Base-by-base conservation (phyloP, 2,113 vertebrate genomes). In the Tachysurus fulvidraco region DNA sequence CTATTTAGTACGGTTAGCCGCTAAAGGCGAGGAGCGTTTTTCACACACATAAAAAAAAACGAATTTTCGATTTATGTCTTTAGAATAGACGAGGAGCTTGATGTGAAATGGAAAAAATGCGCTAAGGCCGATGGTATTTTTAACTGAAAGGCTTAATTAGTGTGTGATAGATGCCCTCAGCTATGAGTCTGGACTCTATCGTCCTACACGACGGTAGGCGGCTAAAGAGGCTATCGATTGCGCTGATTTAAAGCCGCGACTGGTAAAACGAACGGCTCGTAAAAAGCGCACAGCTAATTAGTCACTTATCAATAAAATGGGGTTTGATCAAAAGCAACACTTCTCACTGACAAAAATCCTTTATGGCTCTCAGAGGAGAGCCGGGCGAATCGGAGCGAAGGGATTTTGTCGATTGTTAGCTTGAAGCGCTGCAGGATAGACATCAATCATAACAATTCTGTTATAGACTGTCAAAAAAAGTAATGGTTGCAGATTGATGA, bases 271-370 rank as follows among this genome's bases (percentile, higher is more conserved):
- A 89, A 89, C 86, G 84, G 85, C 87, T 90, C 90, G 85, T 81
- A 90, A 89, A 89, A 83, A 89, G 76, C 71, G 41, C 65, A 83
- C 50, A 83, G 85, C 85, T 92, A 89, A 92, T 93, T 93, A 92
- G 87, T 91, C 81, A 91, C 88, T 89, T 90, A 90, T 92, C 91
- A 88, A 91, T 92, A 92, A 91, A 88, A 36, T 30, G 2, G 13
- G 30, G 50, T 82, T 88, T 89, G 80, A 89, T 89, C 82, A 84
- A 89, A 86, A 81, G 80, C 30, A 21, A 13, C 62, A 23, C 55
- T 83, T 78, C 85, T 91, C 44, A 81, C 57, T 55, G 78, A 74
- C 82, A 85, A 28, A 88, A 50, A 50, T 36, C 5, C 57, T 36
- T 59, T 65, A 23, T 44, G 46, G 59, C 74, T 74, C 3, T 13